Base-by-base conservation (phyloP, 2,797 vertebrate genomes). In the Schizothorax lantsangensis region DNA sequence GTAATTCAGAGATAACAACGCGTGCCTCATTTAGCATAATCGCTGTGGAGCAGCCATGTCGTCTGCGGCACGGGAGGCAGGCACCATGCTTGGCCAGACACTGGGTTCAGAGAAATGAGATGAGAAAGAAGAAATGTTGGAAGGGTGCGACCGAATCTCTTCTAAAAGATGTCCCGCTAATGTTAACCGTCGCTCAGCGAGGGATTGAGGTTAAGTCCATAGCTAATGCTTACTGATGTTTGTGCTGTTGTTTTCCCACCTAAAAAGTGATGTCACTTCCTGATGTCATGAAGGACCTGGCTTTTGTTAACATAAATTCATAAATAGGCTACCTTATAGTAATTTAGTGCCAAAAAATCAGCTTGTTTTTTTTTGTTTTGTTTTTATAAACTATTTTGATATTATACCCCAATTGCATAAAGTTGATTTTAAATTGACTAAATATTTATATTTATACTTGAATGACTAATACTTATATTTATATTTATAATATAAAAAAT, bases 1-100 rank as follows among this genome's bases (percentile, higher is more conserved):
- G 87, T 91, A 90, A 88, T 90, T 90, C 86, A 88, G 40, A 89
- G 87, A 91, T 90, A 93, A 92, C 88, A 89, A 88, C 90, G 84
- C 78, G 84, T 86, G 72, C 81, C 84, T 83, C 78, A 79, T 88
- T 89, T 71, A 86, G 81, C 71, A 88, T 87, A 89, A 89, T 90
- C 78, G 54, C 74, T 74, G 68, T 69, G 78, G 57, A 79, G 72
- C 86, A 88, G 78, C 68, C 57, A 69, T 79, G 17, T 40, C 45
- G n/a, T 64, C 84, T 73, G 66, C 43, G 30, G 73, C 17, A n/a
- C 43, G 26, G 83, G 71, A 88, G 36, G 68, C 68, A 80, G 64
- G 57, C 80, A 79, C 30, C 86, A 40, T 59, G 54, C 75, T 40
- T 79, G 9, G 74, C 59, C n/a, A 62, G 26, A 68, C 14, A 21